Conservation (phyloP, 2,888 invertebrate species). For the Cephalotes varians region DNA sequence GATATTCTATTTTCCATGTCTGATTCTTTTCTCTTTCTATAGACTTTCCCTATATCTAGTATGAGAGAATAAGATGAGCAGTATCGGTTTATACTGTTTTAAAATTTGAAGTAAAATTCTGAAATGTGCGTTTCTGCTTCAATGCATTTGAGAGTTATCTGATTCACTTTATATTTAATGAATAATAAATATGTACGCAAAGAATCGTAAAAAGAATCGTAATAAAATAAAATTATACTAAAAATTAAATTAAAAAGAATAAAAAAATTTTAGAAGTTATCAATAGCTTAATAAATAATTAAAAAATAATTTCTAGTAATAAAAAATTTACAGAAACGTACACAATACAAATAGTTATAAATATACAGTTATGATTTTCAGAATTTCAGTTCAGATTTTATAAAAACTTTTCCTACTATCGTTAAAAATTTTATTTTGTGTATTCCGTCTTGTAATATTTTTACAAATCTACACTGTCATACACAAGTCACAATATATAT, state of each 20-base stretch:
- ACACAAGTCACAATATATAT: not conserved
- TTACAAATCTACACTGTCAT: not conserved
- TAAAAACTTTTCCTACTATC: not conserved
- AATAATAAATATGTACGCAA: not conserved
- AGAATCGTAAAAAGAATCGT: no score
- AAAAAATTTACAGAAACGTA: not conserved
- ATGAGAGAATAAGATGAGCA: not conserved
- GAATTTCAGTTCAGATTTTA: not conserved
- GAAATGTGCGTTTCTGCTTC: not conserved
- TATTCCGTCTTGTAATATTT: not conserved
- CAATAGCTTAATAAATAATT: not conserved
- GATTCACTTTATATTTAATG: not conserved
- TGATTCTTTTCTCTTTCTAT: conserved; percentile 18
- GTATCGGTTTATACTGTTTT: not conserved
- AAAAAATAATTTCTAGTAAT: not conserved
- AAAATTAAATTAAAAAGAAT: no score
- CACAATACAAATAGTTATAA: no score
- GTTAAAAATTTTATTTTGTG: not conserved
- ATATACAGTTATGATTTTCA: not conserved
- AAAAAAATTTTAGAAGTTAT: not conserved
- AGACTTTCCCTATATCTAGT: not conserved
- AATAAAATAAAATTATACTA: not conserved
- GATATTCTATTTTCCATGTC: not conserved
- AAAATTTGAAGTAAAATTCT: not conserved
- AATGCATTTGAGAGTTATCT: not conserved